phyloP scores from a whole-genome alignment of 2,888 invertebrate genomes.

The Tineola bisselliella region DNA sequence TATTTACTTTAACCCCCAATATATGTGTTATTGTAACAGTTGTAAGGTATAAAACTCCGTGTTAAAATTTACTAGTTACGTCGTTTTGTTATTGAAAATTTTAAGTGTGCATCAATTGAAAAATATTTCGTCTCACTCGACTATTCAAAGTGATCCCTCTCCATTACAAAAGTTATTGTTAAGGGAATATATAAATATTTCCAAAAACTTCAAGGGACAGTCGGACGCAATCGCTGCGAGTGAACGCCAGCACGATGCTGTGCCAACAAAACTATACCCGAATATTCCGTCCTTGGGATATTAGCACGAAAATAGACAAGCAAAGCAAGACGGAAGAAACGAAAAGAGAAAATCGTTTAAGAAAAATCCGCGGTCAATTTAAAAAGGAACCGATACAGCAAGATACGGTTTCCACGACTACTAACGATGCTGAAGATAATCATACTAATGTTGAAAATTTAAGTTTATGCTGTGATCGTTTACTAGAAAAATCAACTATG shows the following conservation, averaged over 20 bases:
- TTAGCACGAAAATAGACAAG: conserved; percentile 35
- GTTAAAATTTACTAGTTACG: conserved; percentile 4
- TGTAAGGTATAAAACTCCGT: conserved; percentile 13
- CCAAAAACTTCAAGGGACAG: conserved; percentile 36
- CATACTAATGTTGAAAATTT: conserved; percentile 41
- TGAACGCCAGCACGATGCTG: conserved; percentile 33
- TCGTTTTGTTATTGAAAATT: conserved; percentile 14
- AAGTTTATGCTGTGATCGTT: conserved; percentile 46
- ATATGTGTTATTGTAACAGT: too few species aligned
- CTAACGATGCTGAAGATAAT: conserved; percentile 35
- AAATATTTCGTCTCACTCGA: conserved; percentile 65
- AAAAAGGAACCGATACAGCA: conserved; percentile 49
- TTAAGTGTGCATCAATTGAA: conserved; percentile 66
- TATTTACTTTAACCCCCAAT: too few species aligned
- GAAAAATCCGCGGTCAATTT: conserved; percentile 56
- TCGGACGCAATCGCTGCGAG: not conserved
- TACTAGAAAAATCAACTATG: conserved; percentile 28
- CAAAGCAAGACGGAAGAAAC: conserved; percentile 31
- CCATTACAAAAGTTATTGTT: conserved; percentile 66
- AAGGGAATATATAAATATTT: conserved; percentile 63
- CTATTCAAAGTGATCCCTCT: conserved; percentile 60
- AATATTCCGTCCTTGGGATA: conserved; percentile 72
- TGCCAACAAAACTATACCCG: conserved; percentile 57
- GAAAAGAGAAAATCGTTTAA: conserved; percentile 47
- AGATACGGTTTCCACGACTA: conserved; percentile 69